Conservation (phyloP, 2,113 vertebrate genomes). For the Reinhardtius hippoglossoides region DNA sequence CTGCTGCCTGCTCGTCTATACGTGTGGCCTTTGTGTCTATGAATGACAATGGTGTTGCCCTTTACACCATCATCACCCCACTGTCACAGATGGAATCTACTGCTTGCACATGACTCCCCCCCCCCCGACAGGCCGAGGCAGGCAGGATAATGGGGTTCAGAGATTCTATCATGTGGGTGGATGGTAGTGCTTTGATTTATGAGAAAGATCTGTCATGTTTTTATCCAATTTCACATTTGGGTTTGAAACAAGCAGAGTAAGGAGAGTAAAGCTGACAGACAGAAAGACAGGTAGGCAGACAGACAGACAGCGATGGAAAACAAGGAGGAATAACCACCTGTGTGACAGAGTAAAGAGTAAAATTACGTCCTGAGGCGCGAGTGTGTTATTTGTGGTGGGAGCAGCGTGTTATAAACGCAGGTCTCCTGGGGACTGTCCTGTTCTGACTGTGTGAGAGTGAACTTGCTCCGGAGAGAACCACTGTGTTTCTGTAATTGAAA, state of each 20-base stretch:
- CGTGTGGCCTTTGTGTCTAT: conserved; percentile 56
- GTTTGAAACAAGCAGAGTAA: not conserved
- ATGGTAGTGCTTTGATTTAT: conserved; percentile 18
- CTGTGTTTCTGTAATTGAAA: conserved; percentile 67
- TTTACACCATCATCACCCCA: conserved; percentile 45
- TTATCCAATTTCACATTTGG: conserved; percentile 12
- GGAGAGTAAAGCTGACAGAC: conserved; percentile 7
- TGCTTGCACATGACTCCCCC: not conserved
- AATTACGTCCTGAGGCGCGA: not conserved
- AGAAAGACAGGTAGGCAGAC: not conserved
- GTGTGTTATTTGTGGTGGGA: conserved; percentile 38
- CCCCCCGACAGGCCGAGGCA: not conserved
- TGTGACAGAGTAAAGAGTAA: conserved; percentile 7
- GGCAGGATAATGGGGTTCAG: not conserved
- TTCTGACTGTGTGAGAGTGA: conserved; percentile 43
- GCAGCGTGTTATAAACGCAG: conserved; percentile 31
- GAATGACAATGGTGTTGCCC: conserved; percentile 77
- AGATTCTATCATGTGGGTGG: not conserved
- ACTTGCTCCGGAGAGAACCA: conserved; percentile 31
- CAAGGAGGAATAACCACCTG: conserved; percentile 3
- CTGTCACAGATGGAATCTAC: conserved; percentile 32
- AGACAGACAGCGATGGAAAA: not conserved
- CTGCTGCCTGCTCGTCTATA: conserved; percentile 68
- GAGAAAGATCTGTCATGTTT: not conserved
- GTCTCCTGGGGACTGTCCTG: conserved; percentile 35